Base-by-base conservation (phyloP, 2,888 invertebrate genomes). In the Actias luna region DNA sequence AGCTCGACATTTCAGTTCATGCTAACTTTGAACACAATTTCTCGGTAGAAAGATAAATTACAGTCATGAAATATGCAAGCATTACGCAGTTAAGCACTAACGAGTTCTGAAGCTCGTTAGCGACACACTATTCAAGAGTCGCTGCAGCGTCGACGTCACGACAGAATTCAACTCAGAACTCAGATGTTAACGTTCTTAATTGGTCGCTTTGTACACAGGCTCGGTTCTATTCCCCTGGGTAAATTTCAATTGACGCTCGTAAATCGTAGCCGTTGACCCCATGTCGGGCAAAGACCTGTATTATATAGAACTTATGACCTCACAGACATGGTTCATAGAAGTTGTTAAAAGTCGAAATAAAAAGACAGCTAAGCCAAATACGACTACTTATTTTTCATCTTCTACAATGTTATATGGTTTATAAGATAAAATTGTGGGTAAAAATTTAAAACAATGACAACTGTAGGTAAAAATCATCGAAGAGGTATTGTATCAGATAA, bases 81-180 rank as follows among this genome's bases (percentile, higher is more conserved):
- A 62, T 59, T 63, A 67, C 59, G 65, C 67, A 65, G 66, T 50
- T 67, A 69, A 68, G 61, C 69, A 67, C 73, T 80, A 78, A 79
- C 74, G 77, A 79, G 76, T 64, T 67, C 60, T 60, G 59, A 64
- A 69, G 67, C 74, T 80, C 80, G 76, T 80, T 80, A 80, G 66
- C 67, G 69, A 60, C 62, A 39, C 63, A 65, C 64, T 63, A 50
- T 25, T 25, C 65, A 68, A 71, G 67, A 73, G 65, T 69, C 46
- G 62, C 55, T 16, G 55, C 29, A 63, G 63, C 65, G 65, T 63
- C 55, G 55, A n/a, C 39, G 16, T 33, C 29, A 50, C 16, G 59
- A 25, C n/a, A 55, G 27, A 39, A 61, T 42, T 39, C 46, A 58
- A 50, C 50, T 39, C 59, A 61, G 58, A n/a, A n/a, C 61, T 65